These are phyloP conservation scores for Antheraea assamensis DNA, from an alignment of 2,888 invertebrate genomes.

Conservation along the genomic window DNA sequence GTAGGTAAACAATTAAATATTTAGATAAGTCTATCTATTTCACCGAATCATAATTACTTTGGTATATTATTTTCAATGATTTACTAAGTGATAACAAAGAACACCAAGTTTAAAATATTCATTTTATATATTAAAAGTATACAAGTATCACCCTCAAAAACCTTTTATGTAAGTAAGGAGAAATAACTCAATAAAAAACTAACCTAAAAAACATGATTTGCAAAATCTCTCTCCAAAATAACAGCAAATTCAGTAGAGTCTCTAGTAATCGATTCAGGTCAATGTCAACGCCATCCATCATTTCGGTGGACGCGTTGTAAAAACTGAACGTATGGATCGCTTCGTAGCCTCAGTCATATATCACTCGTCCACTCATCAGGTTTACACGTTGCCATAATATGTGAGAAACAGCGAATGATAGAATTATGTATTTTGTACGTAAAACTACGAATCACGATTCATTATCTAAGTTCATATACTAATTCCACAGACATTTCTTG, in stretches of 20 bases:
- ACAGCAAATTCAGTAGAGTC: slow-evolving; percentile 34
- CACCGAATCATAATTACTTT: neutral
- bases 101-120: too few relatives aligned
- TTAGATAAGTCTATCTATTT: slow-evolving; percentile 3
- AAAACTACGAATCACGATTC: too few relatives aligned
- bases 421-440: neutral
- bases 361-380: slow-evolving; percentile 56
- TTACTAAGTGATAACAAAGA: neutral
- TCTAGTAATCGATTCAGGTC: slow-evolving; percentile 57
- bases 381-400: slow-evolving; percentile 31
- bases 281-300: slow-evolving; percentile 66
- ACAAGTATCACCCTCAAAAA: neutral
- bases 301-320: slow-evolving; percentile 44
- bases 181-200: neutral
- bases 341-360: slow-evolving; percentile 52
- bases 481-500: too few relatives aligned
- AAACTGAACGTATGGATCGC: slow-evolving; percentile 54
- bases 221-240: slow-evolving; percentile 25
- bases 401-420: slow-evolving; percentile 27
- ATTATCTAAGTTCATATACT: too few relatives aligned
- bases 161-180: neutral
- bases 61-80: neutral
- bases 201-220: slow-evolving; percentile 4
- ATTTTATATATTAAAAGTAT: neutral
- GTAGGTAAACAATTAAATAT: slow-evolving; percentile 1